Evolutionary conservation across 53 echinoderm and acorn worm genomes (phyloP), one percentile per base, ranked within the genome.

Genomic region (Glandiceps talaboti): DNA sequence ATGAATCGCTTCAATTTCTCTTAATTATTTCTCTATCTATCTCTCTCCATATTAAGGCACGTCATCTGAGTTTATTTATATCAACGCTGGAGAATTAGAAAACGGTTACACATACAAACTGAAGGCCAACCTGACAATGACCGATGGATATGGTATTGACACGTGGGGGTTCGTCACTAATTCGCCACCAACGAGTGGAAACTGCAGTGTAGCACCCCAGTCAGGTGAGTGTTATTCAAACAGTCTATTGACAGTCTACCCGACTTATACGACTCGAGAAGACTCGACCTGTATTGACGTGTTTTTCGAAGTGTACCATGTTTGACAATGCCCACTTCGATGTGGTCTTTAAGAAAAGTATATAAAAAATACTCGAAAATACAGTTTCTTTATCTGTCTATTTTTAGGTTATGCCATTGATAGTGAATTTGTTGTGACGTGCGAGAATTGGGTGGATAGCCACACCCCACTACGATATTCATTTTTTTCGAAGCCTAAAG

Each of bases 391-490:
- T n/a, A n/a, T n/a, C n/a, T n/a, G n/a, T n/a, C n/a, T n/a, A n/a
- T n/a, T 45, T 45, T 6, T 20, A 45, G 93, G 93, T 28, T 85
- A 77, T 29, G 82, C 84, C 33, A 74, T 93, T 73, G 77, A 86
- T 77, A 90, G 90, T 1, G 26, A 75, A 10, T 93, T 90, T 30
- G 74, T 75, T 30, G 81, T 93, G 28, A 28, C 31, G 26, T 93
- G 93, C 74, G 82, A 74, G 32, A 81, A 77, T 27, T 92, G 87
- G 33, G 77, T 75, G 73, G 92, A 92, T 45, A 79, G 75, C 14
- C 87, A 92, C 31, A 74, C 30, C 0, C 84, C 85, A 29, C 29
- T 92, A 30, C 85, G 33, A 31, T 92, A 90, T 78, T 74, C 88
- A 0, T 32, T 91, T 20, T 77, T 76, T n/a, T 33, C 80, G 14